phyloP scores from a whole-genome alignment of 2,113 vertebrate species.

The Deroptyus accipitrinus region DNA sequence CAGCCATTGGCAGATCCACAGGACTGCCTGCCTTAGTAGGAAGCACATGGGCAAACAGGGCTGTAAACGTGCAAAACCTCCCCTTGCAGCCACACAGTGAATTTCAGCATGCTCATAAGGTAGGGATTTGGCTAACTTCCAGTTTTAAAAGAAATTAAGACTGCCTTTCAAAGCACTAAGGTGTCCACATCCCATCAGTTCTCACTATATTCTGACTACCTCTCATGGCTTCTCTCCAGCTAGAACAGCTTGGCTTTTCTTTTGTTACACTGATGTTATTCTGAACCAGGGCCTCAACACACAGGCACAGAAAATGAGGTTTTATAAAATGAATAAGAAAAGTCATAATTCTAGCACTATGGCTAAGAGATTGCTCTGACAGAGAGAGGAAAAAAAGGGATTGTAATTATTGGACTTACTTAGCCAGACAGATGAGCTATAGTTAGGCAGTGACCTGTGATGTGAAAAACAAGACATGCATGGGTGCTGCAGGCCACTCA shows the following conservation, averaged over 20 bases:
- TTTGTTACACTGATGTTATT: background rate
- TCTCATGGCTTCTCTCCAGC: background rate
- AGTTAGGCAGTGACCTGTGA: background rate
- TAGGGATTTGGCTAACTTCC: background rate
- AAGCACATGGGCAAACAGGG: background rate
- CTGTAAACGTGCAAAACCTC: background rate
- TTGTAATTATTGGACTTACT: background rate
- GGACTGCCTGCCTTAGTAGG: background rate
- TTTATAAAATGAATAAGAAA: background rate
- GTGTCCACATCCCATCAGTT: background rate
- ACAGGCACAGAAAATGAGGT: background rate
- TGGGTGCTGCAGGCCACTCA: background rate
- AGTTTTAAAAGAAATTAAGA: background rate
- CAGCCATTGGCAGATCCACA: background rate
- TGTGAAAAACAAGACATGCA: accelerated
- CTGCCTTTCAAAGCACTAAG: background rate
- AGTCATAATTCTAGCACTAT: background rate
- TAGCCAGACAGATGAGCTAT: background rate
- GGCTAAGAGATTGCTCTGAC: background rate
- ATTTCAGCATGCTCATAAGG: background rate
- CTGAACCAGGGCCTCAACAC: background rate
- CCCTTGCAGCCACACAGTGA: background rate
- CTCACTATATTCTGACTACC: background rate
- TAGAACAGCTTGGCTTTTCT: background rate
- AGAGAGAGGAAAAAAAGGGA: background rate